Base-by-base conservation (phyloP, 92 coral and sea anemone species). In the Zoanthus gigantus region DNA sequence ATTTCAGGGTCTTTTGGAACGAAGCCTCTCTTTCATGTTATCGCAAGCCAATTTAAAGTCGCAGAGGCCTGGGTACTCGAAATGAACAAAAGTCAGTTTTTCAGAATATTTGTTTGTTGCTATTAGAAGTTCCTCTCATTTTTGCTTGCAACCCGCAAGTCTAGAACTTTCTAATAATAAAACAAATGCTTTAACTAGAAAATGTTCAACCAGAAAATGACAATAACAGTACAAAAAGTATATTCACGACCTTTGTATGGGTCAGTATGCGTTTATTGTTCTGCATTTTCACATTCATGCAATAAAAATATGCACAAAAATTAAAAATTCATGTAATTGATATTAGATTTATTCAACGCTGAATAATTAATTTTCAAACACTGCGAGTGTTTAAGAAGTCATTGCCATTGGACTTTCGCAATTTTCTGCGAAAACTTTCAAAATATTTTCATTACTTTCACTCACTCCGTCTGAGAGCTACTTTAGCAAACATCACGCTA, bases 231-330 rank as follows among this genome's bases (percentile, higher is more conserved):
- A 11, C 0, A 13, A 4, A 10, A 58, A 37, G 1, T 13, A 58
- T 15, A 7, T 63, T 17, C 23, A 63, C 30, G 10, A 1, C 31
- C 32, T 63, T 63, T 63, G 9, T 63, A 6, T 63, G 3, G 1
- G 69, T 17, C n/a, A 2, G 69, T n/a, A 23, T 8, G 9, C n/a
- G 31, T 46, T 65, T 45, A 15, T 57, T 14, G 54, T 11, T 46
- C 29, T 66, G 45, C 29, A 1, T 65, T 81, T 81, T 14, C n/a
- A 30, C 61, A 81, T 81, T 47, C 28, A 66, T 67, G 61, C 63
- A 71, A 32, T 12, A 65, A 30, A 47, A 67, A 56, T 42, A 74
- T 18, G 45, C 50, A 73, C 15, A 30, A 53, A 65, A 18, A 66
- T 65, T 11, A 34, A 53, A 65, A 18, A 66, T 65, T 11, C 15